phyloP scores from a whole-genome alignment of 2,888 invertebrate genomes.

The Diarsia rubi region DNA sequence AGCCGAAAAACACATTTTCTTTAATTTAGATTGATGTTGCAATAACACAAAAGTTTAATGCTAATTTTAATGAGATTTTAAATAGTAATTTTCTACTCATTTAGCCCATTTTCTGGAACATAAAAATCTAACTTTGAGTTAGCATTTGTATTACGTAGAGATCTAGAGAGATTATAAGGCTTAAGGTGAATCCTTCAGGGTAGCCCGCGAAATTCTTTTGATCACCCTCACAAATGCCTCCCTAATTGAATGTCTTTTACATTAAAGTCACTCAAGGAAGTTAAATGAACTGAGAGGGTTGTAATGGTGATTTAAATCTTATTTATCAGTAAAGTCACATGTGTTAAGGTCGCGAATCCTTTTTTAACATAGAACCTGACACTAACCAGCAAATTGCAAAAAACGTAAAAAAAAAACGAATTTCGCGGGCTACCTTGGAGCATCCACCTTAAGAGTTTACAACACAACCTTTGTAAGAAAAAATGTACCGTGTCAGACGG shows the following conservation, averaged over 20 bases:
- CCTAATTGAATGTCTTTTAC: too few relatives aligned
- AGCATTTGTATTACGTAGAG: conserved; percentile 33
- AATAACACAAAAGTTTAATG: conserved; percentile 19
- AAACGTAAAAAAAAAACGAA: too few relatives aligned
- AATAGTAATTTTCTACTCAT: conserved; percentile 12
- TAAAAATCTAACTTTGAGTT: conserved; percentile 4
- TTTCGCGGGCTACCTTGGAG: too few relatives aligned
- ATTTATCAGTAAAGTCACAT: too few relatives aligned
- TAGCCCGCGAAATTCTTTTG: too few relatives aligned
- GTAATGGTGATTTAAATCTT: too few relatives aligned
- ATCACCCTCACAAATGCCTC: too few relatives aligned
- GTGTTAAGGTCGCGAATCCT: too few relatives aligned
- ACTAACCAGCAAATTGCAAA: too few relatives aligned
- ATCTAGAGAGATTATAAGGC: conserved; percentile 30
- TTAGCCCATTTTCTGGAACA: background rate
- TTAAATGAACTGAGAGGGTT: too few relatives aligned
- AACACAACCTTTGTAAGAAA: conserved; percentile 52
- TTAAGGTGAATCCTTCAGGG: conserved; percentile 8
- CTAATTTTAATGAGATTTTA: conserved; percentile 30
- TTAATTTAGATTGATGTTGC: conserved; percentile 20
- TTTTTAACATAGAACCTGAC: too few relatives aligned
- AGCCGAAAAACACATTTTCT: conserved; percentile 3
- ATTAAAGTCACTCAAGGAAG: too few relatives aligned
- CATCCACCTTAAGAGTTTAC: conserved; percentile 40
- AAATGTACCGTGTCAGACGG: conserved; percentile 21